These are phyloP conservation scores for Numenius phaeopus DNA, from an alignment of 2,797 vertebrate species.

Conservation along the genomic window DNA sequence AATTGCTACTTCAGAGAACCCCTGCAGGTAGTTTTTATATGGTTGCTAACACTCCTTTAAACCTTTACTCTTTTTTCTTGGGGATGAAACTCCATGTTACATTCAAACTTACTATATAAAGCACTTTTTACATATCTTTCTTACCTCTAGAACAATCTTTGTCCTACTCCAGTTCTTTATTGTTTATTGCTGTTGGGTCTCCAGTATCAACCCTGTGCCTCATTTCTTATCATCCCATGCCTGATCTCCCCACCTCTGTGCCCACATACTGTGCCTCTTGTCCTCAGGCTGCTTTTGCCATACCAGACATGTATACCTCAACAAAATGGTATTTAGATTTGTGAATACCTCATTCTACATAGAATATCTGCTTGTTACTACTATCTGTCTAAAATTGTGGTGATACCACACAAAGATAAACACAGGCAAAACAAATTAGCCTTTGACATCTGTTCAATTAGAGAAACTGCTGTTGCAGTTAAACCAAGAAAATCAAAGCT, in stretches of 20 bases:
- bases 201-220: no score
- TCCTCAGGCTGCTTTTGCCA: not conserved
- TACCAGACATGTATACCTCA: not conserved
- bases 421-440: not conserved
- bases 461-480: not conserved
- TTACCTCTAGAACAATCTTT: not conserved
- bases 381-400: not conserved
- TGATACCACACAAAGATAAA: not conserved
- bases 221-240: not conserved
- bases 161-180: not conserved
- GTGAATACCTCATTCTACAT: not conserved
- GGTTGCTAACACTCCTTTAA: not conserved
- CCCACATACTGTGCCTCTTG: not conserved
- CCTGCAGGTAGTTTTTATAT: not conserved
- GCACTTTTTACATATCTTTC: not conserved
- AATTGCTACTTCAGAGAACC: not conserved
- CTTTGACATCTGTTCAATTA: not conserved
- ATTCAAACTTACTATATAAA: not conserved
- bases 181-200: not conserved
- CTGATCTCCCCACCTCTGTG: not conserved
- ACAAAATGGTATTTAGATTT: not conserved
- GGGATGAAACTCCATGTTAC: not conserved
- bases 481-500: not conserved
- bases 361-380: not conserved
- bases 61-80: not conserved